A percentile compares a stretch with the other conserved stretches of the same genome.
Evolutionary conservation across 2,797 vertebrate genomes (phyloP).

Genomic region (Anguilla obscura): DNA sequence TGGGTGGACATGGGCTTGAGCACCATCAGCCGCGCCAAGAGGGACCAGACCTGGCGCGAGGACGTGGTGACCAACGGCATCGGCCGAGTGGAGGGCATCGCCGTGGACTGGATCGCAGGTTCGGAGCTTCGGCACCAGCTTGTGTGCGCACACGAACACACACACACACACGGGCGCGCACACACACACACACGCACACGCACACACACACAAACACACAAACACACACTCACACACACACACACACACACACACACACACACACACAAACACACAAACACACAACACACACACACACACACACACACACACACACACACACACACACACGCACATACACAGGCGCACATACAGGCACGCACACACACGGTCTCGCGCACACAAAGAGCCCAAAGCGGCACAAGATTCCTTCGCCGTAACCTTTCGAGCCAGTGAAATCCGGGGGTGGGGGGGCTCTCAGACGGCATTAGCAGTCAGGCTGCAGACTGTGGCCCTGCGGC

Average conservation of each 20-base stretch:
- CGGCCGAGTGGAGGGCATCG: constrained; percentile 93
- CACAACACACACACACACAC: neutral
- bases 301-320: neutral
- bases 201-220: neutral
- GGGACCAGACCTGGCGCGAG: constrained; percentile 96
- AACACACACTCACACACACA: too few relatives aligned
- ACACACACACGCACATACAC: neutral
- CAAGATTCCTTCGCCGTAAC: neutral
- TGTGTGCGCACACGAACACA: neutral
- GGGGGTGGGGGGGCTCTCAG: too few relatives aligned
- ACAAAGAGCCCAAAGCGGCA: neutral
- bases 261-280: neutral
- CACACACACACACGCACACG: neutral
- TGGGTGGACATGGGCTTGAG: constrained; percentile 99
- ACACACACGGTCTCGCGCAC: neutral
- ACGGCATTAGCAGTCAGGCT: too few relatives aligned
- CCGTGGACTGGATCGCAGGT: constrained; percentile 98
- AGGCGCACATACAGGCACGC: neutral
- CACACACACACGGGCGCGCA: neutral
- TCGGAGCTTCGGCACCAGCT: neutral
- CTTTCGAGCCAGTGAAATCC: too few relatives aligned
- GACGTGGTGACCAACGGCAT: constrained; percentile 97
- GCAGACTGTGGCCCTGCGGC: too few relatives aligned
- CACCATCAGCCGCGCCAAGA: constrained; percentile 93
- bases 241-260: neutral